Evolutionary conservation across 2,888 invertebrate species (phyloP).

Genomic region (Ephialtes manifestator): DNA sequence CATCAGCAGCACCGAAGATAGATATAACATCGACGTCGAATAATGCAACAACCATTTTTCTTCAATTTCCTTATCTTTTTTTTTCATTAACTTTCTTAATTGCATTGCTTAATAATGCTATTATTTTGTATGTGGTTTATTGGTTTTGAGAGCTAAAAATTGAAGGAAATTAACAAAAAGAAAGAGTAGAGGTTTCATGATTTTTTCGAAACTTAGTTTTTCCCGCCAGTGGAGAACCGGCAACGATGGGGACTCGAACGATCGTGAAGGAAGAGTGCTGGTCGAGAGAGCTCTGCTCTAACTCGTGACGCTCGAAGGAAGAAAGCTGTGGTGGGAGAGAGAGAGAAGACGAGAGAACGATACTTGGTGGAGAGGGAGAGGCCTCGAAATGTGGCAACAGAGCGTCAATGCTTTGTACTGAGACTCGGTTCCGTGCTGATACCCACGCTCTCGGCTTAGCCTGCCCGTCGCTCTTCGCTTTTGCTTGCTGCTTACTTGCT

Average conservation of each 20-base stretch:
- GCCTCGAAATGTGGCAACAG: slow-evolving; percentile 85
- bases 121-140: too few species aligned
- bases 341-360: slow-evolving; percentile 53
- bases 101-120: too few species aligned
- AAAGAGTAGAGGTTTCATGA: not conserved
- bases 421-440: slow-evolving; percentile 86
- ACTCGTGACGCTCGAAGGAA: slow-evolving; percentile 33
- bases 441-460: slow-evolving; percentile 85
- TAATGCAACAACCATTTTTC: not conserved
- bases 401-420: slow-evolving; percentile 81
- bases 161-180: not conserved
- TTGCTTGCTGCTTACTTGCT: slow-evolving; percentile 26
- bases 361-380: slow-evolving; percentile 71
- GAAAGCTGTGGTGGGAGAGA: slow-evolving; percentile 58
- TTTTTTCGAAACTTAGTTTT: slow-evolving; percentile 83
- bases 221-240: slow-evolving; percentile 81
- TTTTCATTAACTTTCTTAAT: not conserved
- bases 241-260: slow-evolving; percentile 64
- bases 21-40: not conserved
- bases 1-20: not conserved
- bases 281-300: slow-evolving; percentile 2
- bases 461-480: slow-evolving; percentile 67
- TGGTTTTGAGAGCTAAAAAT: not conserved
- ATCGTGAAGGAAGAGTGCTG: slow-evolving; percentile 67
- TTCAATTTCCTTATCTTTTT: not conserved